Evolutionary conservation across 2,888 invertebrate genomes (phyloP).

Genomic region (Limnephilus marmoratus): DNA sequence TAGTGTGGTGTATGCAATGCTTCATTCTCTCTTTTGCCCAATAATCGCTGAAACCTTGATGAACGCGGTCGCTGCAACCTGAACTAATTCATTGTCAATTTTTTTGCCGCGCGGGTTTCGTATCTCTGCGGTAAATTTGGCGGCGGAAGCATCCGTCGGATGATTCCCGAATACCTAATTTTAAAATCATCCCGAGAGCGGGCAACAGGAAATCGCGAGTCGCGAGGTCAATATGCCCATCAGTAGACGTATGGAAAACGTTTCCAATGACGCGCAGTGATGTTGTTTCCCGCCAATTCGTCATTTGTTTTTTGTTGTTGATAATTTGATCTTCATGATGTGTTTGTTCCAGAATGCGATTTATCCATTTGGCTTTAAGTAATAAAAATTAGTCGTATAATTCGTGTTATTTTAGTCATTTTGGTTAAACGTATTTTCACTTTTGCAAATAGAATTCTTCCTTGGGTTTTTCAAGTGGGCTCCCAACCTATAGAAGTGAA

Average conservation of each 20-base stretch:
- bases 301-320: not conserved
- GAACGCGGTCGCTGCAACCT: not conserved
- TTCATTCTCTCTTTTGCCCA: not conserved
- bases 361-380: no score
- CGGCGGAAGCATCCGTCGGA: constrained; percentile 40
- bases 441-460: no score
- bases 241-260: not conserved
- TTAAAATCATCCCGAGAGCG: constrained; percentile 16
- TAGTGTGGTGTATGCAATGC: constrained; percentile 18
- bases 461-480: no score
- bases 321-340: not conserved
- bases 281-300: not conserved
- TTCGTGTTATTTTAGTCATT: no score
- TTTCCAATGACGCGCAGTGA: not conserved
- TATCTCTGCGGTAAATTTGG: not conserved
- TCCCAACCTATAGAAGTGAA: no score
- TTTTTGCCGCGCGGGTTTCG: not conserved
- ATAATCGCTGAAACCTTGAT: not conserved
- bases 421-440: no score
- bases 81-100: not conserved
- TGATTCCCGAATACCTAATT: constrained; percentile 45
- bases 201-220: constrained; percentile 41
- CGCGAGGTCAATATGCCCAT: not conserved
- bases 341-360: no score
- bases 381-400: no score